These are phyloP conservation scores for Ameiurus melas DNA, from an alignment of 2,113 vertebrate species.

Conservation along the genomic window DNA sequence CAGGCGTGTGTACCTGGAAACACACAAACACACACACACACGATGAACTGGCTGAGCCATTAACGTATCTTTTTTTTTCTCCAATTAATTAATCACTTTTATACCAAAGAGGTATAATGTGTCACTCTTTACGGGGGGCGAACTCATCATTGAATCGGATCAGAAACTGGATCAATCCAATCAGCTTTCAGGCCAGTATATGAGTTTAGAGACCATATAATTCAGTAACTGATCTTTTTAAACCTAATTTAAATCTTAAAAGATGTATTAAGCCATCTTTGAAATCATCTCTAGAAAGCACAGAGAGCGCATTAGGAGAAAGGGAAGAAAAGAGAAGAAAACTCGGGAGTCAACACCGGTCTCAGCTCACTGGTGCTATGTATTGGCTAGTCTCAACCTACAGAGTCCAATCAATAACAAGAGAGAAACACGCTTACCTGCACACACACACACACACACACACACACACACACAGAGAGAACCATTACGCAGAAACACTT, in stretches of 20 bases:
- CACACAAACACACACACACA: conserved; percentile 44
- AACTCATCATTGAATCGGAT: not conserved
- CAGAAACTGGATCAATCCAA: not conserved
- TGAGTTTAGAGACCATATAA: not conserved
- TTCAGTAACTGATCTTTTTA: not conserved
- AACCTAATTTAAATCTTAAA: not conserved
- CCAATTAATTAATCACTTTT: not conserved
- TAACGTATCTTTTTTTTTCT: not conserved
- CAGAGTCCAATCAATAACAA: conserved; percentile 73
- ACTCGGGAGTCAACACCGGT: conserved; percentile 73
- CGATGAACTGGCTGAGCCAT: not conserved
- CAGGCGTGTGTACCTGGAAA: conserved; percentile 72
- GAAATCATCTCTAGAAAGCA: not conserved
- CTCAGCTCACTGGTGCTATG: conserved; percentile 75
- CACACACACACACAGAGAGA: conserved; percentile 33
- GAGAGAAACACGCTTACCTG: conserved; percentile 40
- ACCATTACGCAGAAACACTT: conserved; percentile 36
- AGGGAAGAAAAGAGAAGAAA: conserved; percentile 18
- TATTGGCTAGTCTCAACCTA: conserved; percentile 75
- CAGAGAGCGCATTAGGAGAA: not conserved
- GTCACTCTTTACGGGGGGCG: not conserved
- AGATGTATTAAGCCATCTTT: not conserved
- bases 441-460: conserved; percentile 49
- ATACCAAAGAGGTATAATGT: not conserved
- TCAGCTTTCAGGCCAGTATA: not conserved